Evolutionary conservation across 2,888 invertebrate genomes (phyloP), one percentile per base, ranked within the genome.

Genomic region (Noctua janthe): DNA sequence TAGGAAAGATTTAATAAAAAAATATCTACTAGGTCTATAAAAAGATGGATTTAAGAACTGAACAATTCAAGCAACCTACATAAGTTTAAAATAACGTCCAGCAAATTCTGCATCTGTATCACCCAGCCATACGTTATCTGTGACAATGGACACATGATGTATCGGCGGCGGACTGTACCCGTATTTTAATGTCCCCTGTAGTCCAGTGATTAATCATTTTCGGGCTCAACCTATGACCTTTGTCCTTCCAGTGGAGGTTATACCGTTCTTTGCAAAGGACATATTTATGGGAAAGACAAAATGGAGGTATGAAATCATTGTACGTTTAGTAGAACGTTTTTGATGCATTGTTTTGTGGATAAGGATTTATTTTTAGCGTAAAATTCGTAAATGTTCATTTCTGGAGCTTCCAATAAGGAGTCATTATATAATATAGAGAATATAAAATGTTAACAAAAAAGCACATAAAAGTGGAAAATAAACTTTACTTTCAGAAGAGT

Each of bases 131-230:
- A 89, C 62, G 74, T 83, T 85, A 89, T 87, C 85, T 73, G 64
- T 76, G 76, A 89, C 89, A 90, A 89, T 84, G 78, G 82, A 83
- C 84, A 64, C 87, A 82, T 89, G 89, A 89, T 89, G 89, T 90
- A 90, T 90, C 87, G 85, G 90, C 76, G 78, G 80, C 74, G 71
- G 66, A 76, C 80, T 83, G 83, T 76, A 62, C 85, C 82, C 88
- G 81, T 86, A 86, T 86, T 89, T 89, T 85, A 90, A 89, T 86
- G 87, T 81, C 81, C 72, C 80, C 78, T 81, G 78, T 82, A 87
- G 78, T 80, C 15, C 74, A 39, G 82, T 73, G 82, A 89, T 89
- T 89, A 90, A 89, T 89, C 90, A 89, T 89, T 89, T 90, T 82
- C 66, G 85, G 88, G 82, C 79, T 71, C 80, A 81, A 76, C 87